Evolutionary conservation across 2,888 invertebrate species (phyloP).

Genomic region (Luffia ferchaultella): DNA sequence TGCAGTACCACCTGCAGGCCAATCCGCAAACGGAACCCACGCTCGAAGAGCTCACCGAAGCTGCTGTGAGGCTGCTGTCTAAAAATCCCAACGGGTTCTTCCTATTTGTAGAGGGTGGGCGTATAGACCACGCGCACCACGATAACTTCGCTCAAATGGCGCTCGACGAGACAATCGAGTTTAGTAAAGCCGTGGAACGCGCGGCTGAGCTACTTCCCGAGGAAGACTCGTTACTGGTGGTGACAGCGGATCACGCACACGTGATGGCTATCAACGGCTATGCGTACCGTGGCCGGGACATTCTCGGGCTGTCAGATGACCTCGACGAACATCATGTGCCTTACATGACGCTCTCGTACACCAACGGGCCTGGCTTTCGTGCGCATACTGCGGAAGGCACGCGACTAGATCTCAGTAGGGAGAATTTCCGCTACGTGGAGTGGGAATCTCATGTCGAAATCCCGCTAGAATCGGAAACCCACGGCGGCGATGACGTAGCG

Average conservation of each 20-base stretch:
- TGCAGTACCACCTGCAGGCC: slow-evolving; percentile 68
- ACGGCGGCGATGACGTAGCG: slow-evolving; percentile 82
- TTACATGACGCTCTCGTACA: slow-evolving; percentile 68
- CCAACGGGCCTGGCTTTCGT: slow-evolving; percentile 66
- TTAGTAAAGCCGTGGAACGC: slow-evolving; percentile 64
- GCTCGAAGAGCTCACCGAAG: slow-evolving; percentile 56
- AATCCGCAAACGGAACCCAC: slow-evolving; percentile 61
- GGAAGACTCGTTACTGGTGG: slow-evolving; percentile 75
- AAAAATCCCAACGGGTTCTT: slow-evolving; percentile 75
- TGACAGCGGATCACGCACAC: slow-evolving; percentile 75
- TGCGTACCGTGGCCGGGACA: not conserved
- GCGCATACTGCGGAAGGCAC: not conserved
- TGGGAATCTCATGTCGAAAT: slow-evolving; percentile 46
- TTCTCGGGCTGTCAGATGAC: not conserved
- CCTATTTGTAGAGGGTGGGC: slow-evolving; percentile 75
- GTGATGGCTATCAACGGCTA: not conserved
- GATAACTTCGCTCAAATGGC: slow-evolving; percentile 63
- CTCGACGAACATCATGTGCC: slow-evolving; percentile 45
- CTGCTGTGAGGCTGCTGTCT: slow-evolving; percentile 73
- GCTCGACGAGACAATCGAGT: slow-evolving; percentile 72
- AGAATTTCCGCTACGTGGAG: not conserved
- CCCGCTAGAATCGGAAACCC: slow-evolving; percentile 70
- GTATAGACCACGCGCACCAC: slow-evolving; percentile 76
- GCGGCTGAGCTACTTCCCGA: slow-evolving; percentile 59
- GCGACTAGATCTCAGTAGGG: not conserved